A percentile compares a stretch with the other conserved stretches of the same genome.
Conservation (phyloP, 1,140 invertebrate species). For the Bombus sibiricus region DNA sequence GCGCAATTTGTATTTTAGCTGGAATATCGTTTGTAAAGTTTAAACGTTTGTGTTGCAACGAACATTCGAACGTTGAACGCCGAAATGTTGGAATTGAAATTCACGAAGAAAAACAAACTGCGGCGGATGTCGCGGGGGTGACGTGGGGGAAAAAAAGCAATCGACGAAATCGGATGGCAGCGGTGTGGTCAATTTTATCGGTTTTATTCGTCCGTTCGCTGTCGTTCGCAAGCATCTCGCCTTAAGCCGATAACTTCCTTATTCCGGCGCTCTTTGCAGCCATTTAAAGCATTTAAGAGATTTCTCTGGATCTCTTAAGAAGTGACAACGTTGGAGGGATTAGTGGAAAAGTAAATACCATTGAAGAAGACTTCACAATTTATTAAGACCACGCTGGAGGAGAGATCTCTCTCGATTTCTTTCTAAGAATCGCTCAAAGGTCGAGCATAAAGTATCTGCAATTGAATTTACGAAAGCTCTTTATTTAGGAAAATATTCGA, state of each 20-base stretch:
- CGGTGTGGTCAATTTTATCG: slow-evolving; percentile 1
- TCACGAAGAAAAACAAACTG: neutral
- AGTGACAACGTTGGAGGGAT: slow-evolving; percentile 47
- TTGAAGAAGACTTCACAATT: slow-evolving; percentile 30
- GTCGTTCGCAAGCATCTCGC: slow-evolving; percentile 14
- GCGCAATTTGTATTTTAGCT: neutral
- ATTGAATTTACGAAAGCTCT: slow-evolving; percentile 16
- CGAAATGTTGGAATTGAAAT: neutral
- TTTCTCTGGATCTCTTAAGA: slow-evolving; percentile 39
- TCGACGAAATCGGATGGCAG: slow-evolving; percentile 3
- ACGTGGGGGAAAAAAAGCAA: neutral
- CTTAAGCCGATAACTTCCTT: slow-evolving; percentile 63
- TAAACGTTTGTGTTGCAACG: neutral
- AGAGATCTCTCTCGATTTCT: neutral
- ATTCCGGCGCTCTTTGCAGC: slow-evolving; percentile 44
- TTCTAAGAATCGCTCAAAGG: slow-evolving; percentile 15
- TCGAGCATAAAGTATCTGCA: neutral
- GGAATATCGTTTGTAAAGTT: neutral
- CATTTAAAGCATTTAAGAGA: slow-evolving; percentile 60
- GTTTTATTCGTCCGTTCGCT: slow-evolving; percentile 18
- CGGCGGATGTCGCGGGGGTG: neutral
- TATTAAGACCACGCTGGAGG: neutral
- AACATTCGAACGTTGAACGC: neutral
- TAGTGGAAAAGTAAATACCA: slow-evolving; percentile 35
- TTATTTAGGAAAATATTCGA: neutral